Percentiles rank a stretch among this genome's conserved stretches.
phyloP scores from a whole-genome alignment of 2,888 invertebrate genomes.

The Drosophila fulvimacula region DNA sequence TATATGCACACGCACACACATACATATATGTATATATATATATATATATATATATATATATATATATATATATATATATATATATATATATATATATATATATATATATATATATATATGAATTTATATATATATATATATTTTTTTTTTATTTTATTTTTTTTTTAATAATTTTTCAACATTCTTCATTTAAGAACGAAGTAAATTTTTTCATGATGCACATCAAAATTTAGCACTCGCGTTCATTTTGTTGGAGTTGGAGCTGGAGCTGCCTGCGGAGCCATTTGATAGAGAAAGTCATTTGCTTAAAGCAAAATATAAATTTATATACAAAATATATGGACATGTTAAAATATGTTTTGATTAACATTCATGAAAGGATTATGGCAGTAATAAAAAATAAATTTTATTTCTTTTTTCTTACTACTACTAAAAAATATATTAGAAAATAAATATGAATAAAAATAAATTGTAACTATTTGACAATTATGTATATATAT shows the following conservation, averaged over 20 bases:
- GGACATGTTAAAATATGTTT: background rate
- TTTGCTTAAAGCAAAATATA: background rate
- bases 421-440: too few species aligned
- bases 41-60: too few species aligned
- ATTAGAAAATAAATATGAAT: too few species aligned
- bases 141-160: too few species aligned
- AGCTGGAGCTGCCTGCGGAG: background rate
- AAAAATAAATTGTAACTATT: background rate
- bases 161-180: background rate
- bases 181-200: slow-evolving; percentile 2
- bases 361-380: background rate
- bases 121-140: background rate
- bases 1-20: background rate
- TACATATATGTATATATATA: background rate
- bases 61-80: too few species aligned
- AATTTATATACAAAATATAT: background rate
- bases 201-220: slow-evolving; percentile 6
- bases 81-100: too few species aligned
- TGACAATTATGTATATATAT: background rate
- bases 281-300: background rate
- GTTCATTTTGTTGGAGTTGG: background rate
- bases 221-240: slow-evolving; percentile 5
- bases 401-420: too few species aligned
- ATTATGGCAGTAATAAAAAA: background rate
- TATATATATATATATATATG: background rate